Percentiles rank a stretch among this genome's conserved stretches.
phyloP scores from a whole-genome alignment of 2,797 vertebrate genomes.

The Takifugu rubripes region DNA sequence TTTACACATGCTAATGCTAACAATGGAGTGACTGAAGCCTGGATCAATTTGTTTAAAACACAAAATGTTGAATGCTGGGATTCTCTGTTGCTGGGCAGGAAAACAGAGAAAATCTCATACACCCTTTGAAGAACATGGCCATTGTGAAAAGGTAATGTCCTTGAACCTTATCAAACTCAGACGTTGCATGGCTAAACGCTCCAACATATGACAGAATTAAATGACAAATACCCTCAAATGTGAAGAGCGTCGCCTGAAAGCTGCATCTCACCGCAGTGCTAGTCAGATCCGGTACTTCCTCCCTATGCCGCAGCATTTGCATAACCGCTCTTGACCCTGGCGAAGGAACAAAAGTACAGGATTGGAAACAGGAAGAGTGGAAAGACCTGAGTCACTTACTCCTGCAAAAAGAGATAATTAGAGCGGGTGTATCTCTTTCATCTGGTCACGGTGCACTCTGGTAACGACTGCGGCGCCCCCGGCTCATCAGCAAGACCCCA shows the following conservation, averaged over 20 bases:
- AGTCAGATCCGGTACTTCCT: background rate
- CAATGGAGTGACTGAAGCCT: no score
- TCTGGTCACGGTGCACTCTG: slow-evolving; percentile 33
- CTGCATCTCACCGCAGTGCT: slow-evolving; percentile 7
- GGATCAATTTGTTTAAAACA: no score
- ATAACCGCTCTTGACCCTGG: slow-evolving; percentile 24
- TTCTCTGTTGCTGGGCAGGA: background rate
- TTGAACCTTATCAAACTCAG: no score
- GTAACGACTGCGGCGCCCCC: slow-evolving; percentile 30
- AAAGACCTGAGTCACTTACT: slow-evolving; percentile 15
- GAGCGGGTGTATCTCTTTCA: slow-evolving; percentile 50
- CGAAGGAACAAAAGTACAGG: slow-evolving; percentile 17
- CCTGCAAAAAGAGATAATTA: slow-evolving; percentile 43
- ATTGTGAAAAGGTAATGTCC: no score
- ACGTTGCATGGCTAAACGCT: no score
- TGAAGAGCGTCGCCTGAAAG: slow-evolving; percentile 8
- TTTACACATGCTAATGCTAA: no score
- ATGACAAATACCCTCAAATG: background rate
- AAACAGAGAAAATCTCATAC: background rate
- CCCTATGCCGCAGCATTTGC: slow-evolving; percentile 11
- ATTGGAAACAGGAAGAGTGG: slow-evolving; percentile 20
- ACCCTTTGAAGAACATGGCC: no score
- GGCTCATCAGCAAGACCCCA: slow-evolving; percentile 52
- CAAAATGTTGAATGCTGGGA: no score
- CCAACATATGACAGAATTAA: no score